These are phyloP conservation scores for Oxycera nigricornis DNA, from an alignment of 2,888 invertebrate species.

Conservation along the genomic window DNA sequence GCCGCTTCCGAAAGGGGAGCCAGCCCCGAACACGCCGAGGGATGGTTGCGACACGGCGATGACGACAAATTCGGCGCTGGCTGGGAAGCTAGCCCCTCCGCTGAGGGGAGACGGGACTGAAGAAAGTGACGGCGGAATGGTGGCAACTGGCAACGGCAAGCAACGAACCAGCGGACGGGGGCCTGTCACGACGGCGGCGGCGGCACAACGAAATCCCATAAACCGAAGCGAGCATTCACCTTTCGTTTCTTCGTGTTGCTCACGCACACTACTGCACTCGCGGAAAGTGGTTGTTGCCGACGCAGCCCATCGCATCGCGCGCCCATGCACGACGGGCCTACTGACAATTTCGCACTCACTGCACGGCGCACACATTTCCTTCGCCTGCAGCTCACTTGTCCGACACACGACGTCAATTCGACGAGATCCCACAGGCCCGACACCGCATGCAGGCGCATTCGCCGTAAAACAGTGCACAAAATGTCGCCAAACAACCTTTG, in stretches of 20 bases:
- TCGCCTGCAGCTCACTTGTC: neutral
- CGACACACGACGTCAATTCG: neutral
- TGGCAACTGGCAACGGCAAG: neutral
- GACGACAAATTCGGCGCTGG: constrained; percentile 4
- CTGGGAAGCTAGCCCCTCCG: neutral
- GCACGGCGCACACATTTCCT: neutral
- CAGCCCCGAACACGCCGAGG: neutral
- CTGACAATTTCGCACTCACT: constrained; percentile 12
- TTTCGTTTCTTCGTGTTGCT: constrained; percentile 44
- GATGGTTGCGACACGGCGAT: constrained; percentile 5
- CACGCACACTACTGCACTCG: neutral
- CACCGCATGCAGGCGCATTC: neutral
- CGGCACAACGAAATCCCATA: constrained; percentile 38
- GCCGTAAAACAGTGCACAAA: neutral
- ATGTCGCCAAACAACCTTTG: no score
- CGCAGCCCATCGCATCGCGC: neutral
- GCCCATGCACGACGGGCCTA: neutral
- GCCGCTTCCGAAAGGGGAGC: constrained; percentile 8
- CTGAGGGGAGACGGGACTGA: neutral
- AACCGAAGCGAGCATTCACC: constrained; percentile 47
- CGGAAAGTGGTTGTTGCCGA: neutral
- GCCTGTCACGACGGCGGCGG: neutral
- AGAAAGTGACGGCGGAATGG: neutral
- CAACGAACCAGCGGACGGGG: neutral
- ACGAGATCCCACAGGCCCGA: neutral